Conservation (phyloP, 2,888 invertebrate species). For the Harpalus rubripes region DNA sequence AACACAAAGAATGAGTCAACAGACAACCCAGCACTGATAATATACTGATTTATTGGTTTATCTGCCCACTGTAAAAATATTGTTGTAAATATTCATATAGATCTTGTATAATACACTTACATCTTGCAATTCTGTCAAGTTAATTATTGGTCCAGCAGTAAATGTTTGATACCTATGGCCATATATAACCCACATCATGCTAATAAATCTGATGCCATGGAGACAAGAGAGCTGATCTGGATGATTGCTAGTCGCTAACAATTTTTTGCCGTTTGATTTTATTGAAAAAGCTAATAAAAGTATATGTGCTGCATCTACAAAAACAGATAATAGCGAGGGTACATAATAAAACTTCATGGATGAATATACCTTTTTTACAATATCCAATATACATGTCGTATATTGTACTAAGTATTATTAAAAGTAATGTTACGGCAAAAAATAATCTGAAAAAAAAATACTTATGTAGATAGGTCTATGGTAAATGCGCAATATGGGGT, state of each 20-base stretch:
- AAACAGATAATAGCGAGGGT: not conserved
- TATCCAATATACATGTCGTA: slow-evolving; percentile 69
- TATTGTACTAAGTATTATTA: slow-evolving; percentile 68
- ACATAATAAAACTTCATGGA: not conserved
- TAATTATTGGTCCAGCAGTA: slow-evolving; percentile 44
- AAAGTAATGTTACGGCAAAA: slow-evolving; percentile 60
- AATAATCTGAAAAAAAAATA: slow-evolving; percentile 58
- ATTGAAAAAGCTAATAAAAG: slow-evolving; percentile 75
- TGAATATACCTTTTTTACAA: slow-evolving; percentile 67
- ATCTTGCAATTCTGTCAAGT: not conserved
- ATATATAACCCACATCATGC: slow-evolving; percentile 78
- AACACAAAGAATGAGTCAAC: slow-evolving; percentile 84
- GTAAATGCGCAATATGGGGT: no score
- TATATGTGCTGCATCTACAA: slow-evolving; percentile 68
- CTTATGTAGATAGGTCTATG: no score
- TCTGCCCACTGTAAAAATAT: slow-evolving; percentile 71
- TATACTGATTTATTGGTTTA: slow-evolving; percentile 69
- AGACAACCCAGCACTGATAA: slow-evolving; percentile 78
- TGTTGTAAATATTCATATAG: slow-evolving; percentile 11
- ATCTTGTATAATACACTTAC: slow-evolving; percentile 15
- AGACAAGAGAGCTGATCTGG: slow-evolving; percentile 77
- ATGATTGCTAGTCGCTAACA: slow-evolving; percentile 74
- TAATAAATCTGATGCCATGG: slow-evolving; percentile 77
- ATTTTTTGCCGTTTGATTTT: slow-evolving; percentile 76
- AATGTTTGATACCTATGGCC: slow-evolving; percentile 73